A percentile compares a stretch with the other conserved stretches of the same genome.
Conservation (phyloP, 2,888 invertebrate species). For the Acronicta leporina region DNA sequence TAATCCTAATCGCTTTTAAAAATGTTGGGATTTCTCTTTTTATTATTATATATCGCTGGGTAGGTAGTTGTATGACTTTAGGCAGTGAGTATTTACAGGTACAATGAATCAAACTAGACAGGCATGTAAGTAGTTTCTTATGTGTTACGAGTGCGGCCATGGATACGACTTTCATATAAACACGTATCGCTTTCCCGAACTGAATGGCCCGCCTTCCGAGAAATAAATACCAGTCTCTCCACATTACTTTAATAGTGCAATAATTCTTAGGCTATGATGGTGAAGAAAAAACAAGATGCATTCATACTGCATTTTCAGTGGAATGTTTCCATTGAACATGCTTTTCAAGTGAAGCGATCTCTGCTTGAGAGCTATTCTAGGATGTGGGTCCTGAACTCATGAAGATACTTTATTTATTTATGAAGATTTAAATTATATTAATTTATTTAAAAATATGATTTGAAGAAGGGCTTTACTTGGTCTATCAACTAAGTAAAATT, state of each 20-base stretch:
- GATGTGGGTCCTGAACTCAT: no score
- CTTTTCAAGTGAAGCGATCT: no score
- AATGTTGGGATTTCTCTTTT: not conserved
- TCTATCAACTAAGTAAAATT: no score
- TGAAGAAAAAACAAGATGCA: no score
- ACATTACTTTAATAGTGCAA: conserved; percentile 9
- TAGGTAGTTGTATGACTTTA: not conserved
- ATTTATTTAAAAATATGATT: no score
- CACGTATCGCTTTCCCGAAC: conserved; percentile 45
- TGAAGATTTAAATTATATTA: no score
- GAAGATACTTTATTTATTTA: no score
- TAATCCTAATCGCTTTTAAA: no score
- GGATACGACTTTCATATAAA: conserved; percentile 38
- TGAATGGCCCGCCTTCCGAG: conserved; percentile 42
- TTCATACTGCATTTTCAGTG: no score
- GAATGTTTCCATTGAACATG: no score
- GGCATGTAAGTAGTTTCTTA: conserved; percentile 5
- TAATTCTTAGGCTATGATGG: not conserved
- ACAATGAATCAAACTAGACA: conserved; percentile 9
- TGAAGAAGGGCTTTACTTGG: no score
- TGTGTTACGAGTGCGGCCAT: conserved; percentile 5
- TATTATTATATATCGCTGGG: not conserved
- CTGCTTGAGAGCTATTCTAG: no score
- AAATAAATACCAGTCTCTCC: conserved; percentile 38
- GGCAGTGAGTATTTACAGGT: not conserved